Evolutionary conservation across 2,888 invertebrate genomes (phyloP).

Genomic region (Brachyptera putata): DNA sequence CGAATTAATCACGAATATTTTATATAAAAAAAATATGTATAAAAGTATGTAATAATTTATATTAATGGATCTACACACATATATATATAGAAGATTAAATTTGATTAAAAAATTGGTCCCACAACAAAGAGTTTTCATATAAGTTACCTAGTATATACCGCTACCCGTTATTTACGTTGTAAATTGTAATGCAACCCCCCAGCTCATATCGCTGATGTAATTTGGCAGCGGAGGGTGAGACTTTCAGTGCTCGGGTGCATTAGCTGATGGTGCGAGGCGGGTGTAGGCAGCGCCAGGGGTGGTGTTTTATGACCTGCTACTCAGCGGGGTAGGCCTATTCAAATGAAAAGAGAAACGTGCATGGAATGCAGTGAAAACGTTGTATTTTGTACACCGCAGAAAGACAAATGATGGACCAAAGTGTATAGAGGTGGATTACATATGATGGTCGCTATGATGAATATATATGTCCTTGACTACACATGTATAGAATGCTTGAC

Average conservation of each 20-base stretch:
- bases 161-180: too few relatives aligned
- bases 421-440: background rate
- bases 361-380: background rate
- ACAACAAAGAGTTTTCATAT: too few relatives aligned
- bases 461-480: too few relatives aligned
- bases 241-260: background rate
- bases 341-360: background rate
- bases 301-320: conserved; percentile 9
- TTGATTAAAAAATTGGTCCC: too few relatives aligned
- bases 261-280: background rate
- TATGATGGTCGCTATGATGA: too few relatives aligned
- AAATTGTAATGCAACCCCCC: conserved; percentile 11
- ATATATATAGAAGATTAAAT: too few relatives aligned
- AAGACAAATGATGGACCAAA: background rate
- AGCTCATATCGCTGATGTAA: background rate
- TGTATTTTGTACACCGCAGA: background rate
- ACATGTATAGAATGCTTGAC: too few relatives aligned
- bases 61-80: too few relatives aligned
- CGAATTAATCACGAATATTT: too few relatives aligned
- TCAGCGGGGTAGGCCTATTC: conserved; percentile 6
- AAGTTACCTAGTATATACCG: too few relatives aligned
- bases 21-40: too few relatives aligned
- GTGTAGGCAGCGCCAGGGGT: background rate
- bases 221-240: background rate
- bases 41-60: too few relatives aligned